Base-by-base conservation (phyloP, 1,140 invertebrate genomes). In the Nilaparvata lugens region DNA sequence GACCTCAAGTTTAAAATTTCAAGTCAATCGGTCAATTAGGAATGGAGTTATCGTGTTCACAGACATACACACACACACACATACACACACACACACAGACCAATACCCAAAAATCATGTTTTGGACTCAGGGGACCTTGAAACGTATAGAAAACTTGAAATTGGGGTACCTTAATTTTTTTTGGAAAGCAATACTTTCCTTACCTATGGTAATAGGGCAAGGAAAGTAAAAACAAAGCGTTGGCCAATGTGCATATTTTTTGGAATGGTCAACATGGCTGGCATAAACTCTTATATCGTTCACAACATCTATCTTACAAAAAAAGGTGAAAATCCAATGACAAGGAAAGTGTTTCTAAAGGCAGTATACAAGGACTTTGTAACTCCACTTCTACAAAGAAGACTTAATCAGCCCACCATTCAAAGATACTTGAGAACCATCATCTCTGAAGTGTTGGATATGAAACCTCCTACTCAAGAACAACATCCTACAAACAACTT, bases 181-280 rank as follows among this genome's bases (percentile, higher is more conserved):
- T n/a, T n/a, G n/a, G n/a, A n/a, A n/a, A n/a, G n/a, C n/a, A n/a
- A n/a, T n/a, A n/a, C n/a, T n/a, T n/a, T n/a, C n/a, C n/a, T n/a
- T n/a, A n/a, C n/a, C n/a, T n/a, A n/a, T n/a, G n/a, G n/a, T n/a
- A n/a, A n/a, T n/a, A n/a, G n/a, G n/a, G n/a, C n/a, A n/a, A n/a
- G n/a, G n/a, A n/a, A n/a, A n/a, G n/a, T n/a, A n/a, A n/a, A n/a
- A 35, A 35, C 31, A 35, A 35, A 35, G 31, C 31, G 72, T 40
- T 74, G 72, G 73, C 71, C 74, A 24, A 62, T 74, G 56, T 66
- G 65, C 56, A 59, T 73, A 7, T 72, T 73, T 62, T 73, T 66
- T 63, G 45, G 45, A 13, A 24, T 71, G 23, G 21, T 64, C 18
- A 64, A 64, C 45, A 64, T 54, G 21, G 52, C 60, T 31, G 65